These are phyloP conservation scores for Ligdia adustata DNA, from an alignment of 2,888 invertebrate genomes.

Conservation along the genomic window DNA sequence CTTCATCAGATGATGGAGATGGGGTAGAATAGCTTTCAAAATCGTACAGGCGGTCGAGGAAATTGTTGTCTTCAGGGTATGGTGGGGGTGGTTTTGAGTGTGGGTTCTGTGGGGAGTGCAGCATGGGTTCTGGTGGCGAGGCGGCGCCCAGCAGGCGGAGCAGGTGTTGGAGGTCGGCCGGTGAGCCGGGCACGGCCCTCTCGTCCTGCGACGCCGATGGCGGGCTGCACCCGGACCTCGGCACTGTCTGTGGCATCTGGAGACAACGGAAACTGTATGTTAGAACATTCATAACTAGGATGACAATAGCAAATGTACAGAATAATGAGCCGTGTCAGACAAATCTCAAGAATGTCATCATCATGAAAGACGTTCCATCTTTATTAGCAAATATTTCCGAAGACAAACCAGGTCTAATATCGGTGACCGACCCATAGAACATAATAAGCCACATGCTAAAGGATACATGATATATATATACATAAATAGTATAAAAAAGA, in stretches of 20 bases:
- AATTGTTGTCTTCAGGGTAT: slow-evolving; percentile 69
- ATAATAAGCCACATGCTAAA: too few species aligned
- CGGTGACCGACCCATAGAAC: too few species aligned
- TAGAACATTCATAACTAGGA: too few species aligned
- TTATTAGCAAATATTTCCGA: too few species aligned
- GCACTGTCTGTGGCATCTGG: slow-evolving; percentile 94
- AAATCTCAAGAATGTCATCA: too few species aligned
- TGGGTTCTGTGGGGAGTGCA: slow-evolving; percentile 74
- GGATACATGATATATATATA: too few species aligned
- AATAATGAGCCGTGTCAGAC: too few species aligned
- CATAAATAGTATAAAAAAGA: too few species aligned
- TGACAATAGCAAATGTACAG: too few species aligned
- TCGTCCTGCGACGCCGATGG: slow-evolving; percentile 90
- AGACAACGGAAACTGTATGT: slow-evolving; percentile 50
- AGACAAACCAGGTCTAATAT: too few species aligned
- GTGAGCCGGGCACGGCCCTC: slow-evolving; percentile 83
- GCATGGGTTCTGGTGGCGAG: slow-evolving; percentile 77
- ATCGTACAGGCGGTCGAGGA: slow-evolving; percentile 78
- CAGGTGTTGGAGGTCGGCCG: slow-evolving; percentile 76
- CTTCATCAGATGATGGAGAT: slow-evolving; percentile 81
- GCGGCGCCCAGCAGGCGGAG: slow-evolving; percentile 77
- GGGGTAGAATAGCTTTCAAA: slow-evolving; percentile 78
- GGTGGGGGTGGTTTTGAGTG: slow-evolving; percentile 75
- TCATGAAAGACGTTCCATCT: too few species aligned
- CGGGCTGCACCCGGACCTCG: slow-evolving; percentile 90